These are phyloP conservation scores for Apodemia mormo DNA, from an alignment of 2,888 invertebrate species.

Conservation along the genomic window DNA sequence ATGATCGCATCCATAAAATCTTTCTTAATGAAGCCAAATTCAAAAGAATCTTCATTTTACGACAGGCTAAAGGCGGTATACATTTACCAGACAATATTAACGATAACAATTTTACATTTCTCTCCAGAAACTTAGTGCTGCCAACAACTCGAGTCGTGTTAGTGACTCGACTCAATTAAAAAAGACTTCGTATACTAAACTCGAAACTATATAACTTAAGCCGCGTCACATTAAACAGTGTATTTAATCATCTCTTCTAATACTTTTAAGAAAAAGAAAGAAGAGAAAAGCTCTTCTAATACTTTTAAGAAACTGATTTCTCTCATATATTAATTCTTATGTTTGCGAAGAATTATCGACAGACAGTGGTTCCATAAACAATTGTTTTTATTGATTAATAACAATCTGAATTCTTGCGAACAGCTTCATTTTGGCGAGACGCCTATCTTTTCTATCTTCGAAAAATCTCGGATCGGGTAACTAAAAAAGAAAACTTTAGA, in stretches of 20 bases:
- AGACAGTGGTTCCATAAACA: no score
- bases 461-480: no score
- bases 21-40: slow-evolving; percentile 40
- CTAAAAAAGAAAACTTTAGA: no score
- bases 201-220: background rate
- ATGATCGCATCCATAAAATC: slow-evolving; percentile 25
- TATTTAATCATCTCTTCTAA: background rate
- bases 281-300: background rate
- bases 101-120: slow-evolving; percentile 53
- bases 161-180: background rate
- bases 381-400: no score
- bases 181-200: background rate
- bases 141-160: slow-evolving; percentile 53
- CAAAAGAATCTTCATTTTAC: slow-evolving; percentile 50
- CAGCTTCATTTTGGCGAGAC: no score
- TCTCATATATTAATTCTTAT: background rate
- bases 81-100: slow-evolving; percentile 53
- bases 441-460: no score
- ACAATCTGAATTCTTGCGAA: no score
- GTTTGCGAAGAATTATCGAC: background rate
- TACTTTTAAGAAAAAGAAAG: no score
- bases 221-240: background rate
- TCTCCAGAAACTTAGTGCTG: slow-evolving; percentile 27
- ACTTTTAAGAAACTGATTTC: background rate
- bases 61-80: slow-evolving; percentile 44